Conservation (phyloP, 2,888 invertebrate genomes). For the Sisyra nigra region DNA sequence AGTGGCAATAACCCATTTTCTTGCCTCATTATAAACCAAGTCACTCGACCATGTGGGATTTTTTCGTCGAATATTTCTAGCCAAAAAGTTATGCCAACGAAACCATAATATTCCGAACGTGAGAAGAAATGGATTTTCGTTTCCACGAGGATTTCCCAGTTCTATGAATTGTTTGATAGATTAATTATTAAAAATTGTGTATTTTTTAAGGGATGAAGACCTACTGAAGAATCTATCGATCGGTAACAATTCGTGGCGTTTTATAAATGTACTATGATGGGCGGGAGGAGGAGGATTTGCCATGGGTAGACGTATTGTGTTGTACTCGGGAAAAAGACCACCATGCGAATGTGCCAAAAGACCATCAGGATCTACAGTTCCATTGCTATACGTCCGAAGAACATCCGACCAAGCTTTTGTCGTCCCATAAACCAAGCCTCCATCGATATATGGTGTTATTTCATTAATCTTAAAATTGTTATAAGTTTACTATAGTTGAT, state of each 20-base stretch:
- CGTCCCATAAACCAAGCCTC: conserved; percentile 40
- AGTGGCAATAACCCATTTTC: conserved; percentile 38
- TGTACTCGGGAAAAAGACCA: conserved; percentile 33
- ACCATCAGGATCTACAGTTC: conserved; percentile 29
- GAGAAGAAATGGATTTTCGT: conserved; percentile 35
- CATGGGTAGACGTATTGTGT: conserved; percentile 33
- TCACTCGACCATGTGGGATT: conserved; percentile 29
- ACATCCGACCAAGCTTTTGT: conserved; percentile 39
- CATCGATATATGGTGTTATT: conserved; percentile 42
- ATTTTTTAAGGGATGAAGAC: conserved; percentile 11
- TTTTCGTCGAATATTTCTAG: conserved; percentile 21
- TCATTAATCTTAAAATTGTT: conserved; percentile 32
- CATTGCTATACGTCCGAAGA: conserved; percentile 30
- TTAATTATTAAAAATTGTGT: background rate
- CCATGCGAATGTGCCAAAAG: conserved; percentile 25
- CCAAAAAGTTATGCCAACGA: conserved; percentile 36
- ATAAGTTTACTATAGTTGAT: no score
- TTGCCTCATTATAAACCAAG: conserved; percentile 33
- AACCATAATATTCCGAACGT: conserved; percentile 36
- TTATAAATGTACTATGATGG: conserved; percentile 25
- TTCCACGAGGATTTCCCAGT: conserved; percentile 34
- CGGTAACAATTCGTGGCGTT: conserved; percentile 25
- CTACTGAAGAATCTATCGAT: conserved; percentile 38
- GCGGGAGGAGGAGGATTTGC: conserved; percentile 40
- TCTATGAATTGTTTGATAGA: conserved; percentile 19